phyloP scores from a whole-genome alignment of 2,113 vertebrate genomes.

The Atractosteus spatula region DNA sequence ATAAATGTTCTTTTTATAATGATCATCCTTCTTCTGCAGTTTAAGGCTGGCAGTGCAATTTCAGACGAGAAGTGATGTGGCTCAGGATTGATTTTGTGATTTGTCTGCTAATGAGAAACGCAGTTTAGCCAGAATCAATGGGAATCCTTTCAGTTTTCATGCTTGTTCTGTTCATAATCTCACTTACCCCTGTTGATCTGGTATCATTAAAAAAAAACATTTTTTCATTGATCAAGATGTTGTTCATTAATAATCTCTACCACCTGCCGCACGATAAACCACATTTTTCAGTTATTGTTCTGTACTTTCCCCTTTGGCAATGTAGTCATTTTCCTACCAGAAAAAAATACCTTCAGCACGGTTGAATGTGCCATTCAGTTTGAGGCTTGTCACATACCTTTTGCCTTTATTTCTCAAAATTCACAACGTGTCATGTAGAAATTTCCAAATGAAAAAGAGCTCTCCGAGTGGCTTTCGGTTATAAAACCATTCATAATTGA shows the following conservation, averaged over 20 bases:
- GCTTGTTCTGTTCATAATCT: background rate
- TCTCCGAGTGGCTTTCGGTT: too few relatives aligned
- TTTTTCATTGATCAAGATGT: background rate
- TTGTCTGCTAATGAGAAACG: background rate
- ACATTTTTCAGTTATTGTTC: background rate
- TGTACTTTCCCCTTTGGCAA: too few relatives aligned
- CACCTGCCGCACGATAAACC: background rate
- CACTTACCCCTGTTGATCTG: background rate
- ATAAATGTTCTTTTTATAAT: background rate
- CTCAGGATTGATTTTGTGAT: background rate
- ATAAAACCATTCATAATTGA: too few relatives aligned
- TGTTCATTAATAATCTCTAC: background rate
- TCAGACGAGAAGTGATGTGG: background rate
- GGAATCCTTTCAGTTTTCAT: background rate
- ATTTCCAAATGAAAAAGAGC: too few relatives aligned
- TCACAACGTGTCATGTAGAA: too few relatives aligned
- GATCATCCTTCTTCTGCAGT: background rate
- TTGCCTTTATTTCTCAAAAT: too few relatives aligned
- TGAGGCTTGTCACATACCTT: too few relatives aligned
- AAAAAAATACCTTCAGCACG: too few relatives aligned
- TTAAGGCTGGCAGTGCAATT: background rate
- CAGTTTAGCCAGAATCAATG: slow-evolving; percentile 8
- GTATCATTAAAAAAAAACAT: background rate
- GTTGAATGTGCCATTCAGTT: too few relatives aligned
- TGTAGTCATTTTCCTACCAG: too few relatives aligned